Evolutionary conservation across 2,113 vertebrate species (phyloP).

Genomic region (Halichoeres trimaculatus): DNA sequence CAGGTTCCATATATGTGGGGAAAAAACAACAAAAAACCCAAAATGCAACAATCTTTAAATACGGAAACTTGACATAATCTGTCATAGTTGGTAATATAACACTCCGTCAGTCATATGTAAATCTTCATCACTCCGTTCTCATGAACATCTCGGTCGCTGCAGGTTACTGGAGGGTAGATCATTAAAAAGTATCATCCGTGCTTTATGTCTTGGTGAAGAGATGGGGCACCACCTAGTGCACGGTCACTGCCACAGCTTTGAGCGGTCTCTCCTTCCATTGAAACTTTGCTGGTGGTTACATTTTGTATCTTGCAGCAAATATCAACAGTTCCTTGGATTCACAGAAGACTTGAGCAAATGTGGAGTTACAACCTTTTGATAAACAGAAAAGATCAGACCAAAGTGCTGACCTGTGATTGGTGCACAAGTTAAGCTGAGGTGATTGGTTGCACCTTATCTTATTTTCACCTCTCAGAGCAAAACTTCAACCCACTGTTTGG

Average conservation of each 20-base stretch:
- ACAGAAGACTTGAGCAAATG: too few species aligned
- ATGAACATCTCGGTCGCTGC: slow-evolving; percentile 1
- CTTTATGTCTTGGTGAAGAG: slow-evolving; percentile 68
- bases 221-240: slow-evolving; percentile 85
- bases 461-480: too few species aligned
- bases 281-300: background rate
- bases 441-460: too few species aligned
- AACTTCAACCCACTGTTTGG: too few species aligned
- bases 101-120: slow-evolving; percentile 12
- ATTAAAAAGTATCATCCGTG: slow-evolving; percentile 8
- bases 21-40: too few species aligned
- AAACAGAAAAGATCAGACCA: too few species aligned
- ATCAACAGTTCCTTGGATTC: background rate
- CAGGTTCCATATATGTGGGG: too few species aligned
- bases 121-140: slow-evolving; percentile 20
- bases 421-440: too few species aligned
- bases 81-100: background rate
- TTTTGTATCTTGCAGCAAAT: slow-evolving; percentile 12
- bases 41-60: background rate
- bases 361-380: too few species aligned
- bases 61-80: slow-evolving; percentile 8
- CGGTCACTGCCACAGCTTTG: slow-evolving; percentile 43
- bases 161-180: slow-evolving; percentile 24
- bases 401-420: too few species aligned
- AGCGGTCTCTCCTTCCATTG: background rate